phyloP scores from a whole-genome alignment of 2,797 vertebrate genomes.

The Micrastur ruficollis region DNA sequence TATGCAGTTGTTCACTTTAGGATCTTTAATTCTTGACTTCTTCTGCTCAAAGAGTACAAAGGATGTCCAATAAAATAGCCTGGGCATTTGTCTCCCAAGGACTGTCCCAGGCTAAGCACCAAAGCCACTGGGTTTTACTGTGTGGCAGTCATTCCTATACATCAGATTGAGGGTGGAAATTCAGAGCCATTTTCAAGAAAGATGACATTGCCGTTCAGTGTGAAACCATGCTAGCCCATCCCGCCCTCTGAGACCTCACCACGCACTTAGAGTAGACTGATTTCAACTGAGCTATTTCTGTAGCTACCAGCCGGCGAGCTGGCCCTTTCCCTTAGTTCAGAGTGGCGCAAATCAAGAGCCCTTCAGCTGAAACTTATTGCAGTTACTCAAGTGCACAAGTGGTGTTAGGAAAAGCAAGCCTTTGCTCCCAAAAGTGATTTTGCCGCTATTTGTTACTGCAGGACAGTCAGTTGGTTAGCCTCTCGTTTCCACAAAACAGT shows the following conservation, averaged over 20 bases:
- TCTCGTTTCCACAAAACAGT: neutral
- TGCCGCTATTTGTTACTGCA: neutral
- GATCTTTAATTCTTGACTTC: neutral
- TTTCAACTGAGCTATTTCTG: neutral
- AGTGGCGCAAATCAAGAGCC: neutral
- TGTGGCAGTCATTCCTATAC: neutral
- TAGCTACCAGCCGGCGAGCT: neutral
- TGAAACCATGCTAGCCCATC: neutral
- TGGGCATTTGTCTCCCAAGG: neutral
- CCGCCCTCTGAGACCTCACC: neutral
- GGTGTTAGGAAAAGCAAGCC: neutral
- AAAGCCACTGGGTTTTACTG: neutral
- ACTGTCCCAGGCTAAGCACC: neutral
- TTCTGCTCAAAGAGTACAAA: neutral
- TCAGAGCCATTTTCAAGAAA: neutral
- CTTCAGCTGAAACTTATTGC: neutral
- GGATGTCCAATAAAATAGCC: neutral
- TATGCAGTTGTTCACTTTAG: neutral
- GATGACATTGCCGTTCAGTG: accelerated
- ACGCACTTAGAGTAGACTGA: neutral
- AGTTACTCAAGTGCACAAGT: neutral
- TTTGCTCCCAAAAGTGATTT: neutral
- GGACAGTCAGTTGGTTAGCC: neutral
- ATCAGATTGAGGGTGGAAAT: neutral
- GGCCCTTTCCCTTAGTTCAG: neutral